These are phyloP conservation scores for Coreius guichenoti DNA, from an alignment of 2,797 vertebrate species.

Conservation along the genomic window DNA sequence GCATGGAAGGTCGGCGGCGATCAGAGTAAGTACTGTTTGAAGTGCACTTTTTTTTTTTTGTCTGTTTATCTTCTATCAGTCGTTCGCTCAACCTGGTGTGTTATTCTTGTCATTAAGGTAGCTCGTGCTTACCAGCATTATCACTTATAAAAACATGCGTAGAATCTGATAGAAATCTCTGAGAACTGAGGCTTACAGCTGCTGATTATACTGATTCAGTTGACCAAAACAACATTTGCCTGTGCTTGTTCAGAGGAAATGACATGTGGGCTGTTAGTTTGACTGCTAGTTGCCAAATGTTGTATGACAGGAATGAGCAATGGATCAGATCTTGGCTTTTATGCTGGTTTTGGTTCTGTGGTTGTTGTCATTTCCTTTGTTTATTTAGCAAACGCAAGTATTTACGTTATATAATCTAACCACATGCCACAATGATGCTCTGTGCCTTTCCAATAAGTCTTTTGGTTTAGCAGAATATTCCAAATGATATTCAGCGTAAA, in stretches of 20 bases:
- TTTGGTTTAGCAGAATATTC: background rate
- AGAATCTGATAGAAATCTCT: slow-evolving; percentile 32
- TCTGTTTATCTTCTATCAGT: background rate
- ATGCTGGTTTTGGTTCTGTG: background rate
- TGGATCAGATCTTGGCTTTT: background rate
- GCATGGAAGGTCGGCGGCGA: slow-evolving; percentile 95
- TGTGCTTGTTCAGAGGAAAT: slow-evolving; percentile 9
- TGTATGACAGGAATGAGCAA: background rate
- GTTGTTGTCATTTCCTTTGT: background rate
- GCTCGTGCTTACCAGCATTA: background rate
- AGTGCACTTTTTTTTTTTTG: background rate
- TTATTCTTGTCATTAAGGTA: background rate
- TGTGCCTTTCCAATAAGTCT: background rate
- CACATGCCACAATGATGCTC: background rate
- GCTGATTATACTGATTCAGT: background rate
- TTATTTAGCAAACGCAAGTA: background rate
- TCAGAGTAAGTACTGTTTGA: slow-evolving; percentile 89
- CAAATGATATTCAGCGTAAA: background rate
- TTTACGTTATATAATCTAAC: background rate
- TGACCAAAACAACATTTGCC: slow-evolving; percentile 6
- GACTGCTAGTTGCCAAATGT: background rate
- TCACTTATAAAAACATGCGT: slow-evolving; percentile 1
- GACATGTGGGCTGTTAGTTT: slow-evolving; percentile 5
- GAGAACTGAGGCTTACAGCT: slow-evolving; percentile 16
- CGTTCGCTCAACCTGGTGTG: background rate